Evolutionary conservation across 2,797 vertebrate genomes (phyloP).

Genomic region (Falco columbarius): DNA sequence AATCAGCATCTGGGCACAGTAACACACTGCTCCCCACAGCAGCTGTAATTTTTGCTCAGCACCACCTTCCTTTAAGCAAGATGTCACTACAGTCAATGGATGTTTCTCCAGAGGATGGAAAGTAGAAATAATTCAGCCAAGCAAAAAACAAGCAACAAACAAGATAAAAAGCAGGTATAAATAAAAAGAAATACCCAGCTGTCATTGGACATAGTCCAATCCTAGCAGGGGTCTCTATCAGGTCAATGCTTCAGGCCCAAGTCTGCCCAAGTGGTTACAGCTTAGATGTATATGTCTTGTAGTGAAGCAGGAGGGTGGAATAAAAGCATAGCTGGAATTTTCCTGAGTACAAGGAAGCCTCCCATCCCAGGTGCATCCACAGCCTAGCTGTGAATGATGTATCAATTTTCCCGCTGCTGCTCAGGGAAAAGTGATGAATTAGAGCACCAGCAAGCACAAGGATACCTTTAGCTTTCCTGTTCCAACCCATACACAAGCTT

Average conservation of each 20-base stretch:
- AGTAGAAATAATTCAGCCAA: background rate
- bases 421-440: background rate
- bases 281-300: background rate
- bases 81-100: slow-evolving; percentile 1
- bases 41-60: slow-evolving; percentile 16
- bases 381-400: background rate
- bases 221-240: background rate
- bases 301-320: background rate
- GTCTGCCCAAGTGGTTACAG: background rate
- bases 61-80: background rate
- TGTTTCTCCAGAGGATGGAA: slow-evolving; percentile 17
- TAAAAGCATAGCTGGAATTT: background rate
- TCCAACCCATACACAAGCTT: background rate
- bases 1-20: background rate
- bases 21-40: background rate
- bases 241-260: background rate
- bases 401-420: background rate
- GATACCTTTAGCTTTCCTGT: background rate
- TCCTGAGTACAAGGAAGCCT: background rate
- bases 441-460: background rate
- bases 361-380: background rate
- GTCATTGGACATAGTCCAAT: background rate
- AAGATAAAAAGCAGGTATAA: background rate
- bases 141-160: background rate
- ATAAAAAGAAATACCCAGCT: slow-evolving; percentile 16